phyloP scores from a whole-genome alignment of 1,140 invertebrate species.

The Cotesia vestalis region DNA sequence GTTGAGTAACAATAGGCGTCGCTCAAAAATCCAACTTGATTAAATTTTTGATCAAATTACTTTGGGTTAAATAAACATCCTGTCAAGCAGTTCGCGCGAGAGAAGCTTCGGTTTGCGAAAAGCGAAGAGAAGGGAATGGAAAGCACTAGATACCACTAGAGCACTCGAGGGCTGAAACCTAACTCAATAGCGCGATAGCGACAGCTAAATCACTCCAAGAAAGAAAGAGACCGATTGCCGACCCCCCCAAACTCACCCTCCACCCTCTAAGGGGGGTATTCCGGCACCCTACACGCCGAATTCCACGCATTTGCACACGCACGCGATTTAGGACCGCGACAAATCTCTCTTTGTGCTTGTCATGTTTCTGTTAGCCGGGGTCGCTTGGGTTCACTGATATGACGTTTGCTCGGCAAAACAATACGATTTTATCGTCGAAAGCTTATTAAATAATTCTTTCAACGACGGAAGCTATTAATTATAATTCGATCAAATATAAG shows the following conservation, averaged over 20 bases:
- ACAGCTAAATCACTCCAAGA: background rate
- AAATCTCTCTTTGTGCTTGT: constrained; percentile 44
- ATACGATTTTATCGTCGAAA: no score
- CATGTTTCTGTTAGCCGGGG: constrained; percentile 30
- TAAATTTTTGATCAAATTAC: constrained; percentile 69
- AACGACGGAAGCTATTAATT: no score
- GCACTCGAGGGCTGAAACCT: no score
- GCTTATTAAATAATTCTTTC: no score
- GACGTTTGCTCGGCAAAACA: no score
- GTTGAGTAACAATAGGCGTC: constrained; percentile 42
- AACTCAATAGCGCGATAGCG: no score
- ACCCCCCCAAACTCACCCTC: no score
- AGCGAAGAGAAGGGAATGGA: background rate
- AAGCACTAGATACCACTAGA: no score
- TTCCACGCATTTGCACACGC: constrained; percentile 55
- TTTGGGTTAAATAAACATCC: constrained; percentile 65
- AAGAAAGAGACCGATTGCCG: background rate
- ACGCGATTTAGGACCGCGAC: constrained; percentile 47
- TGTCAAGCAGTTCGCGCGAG: constrained; percentile 28
- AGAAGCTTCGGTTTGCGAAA: background rate
- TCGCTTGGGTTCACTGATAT: no score
- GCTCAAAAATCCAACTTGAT: constrained; percentile 66
- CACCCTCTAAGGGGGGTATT: no score
- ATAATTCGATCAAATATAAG: no score
- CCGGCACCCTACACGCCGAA: constrained; percentile 40